phyloP scores from a whole-genome alignment of 1,140 invertebrate species.

The Lasioglossum baleicum region DNA sequence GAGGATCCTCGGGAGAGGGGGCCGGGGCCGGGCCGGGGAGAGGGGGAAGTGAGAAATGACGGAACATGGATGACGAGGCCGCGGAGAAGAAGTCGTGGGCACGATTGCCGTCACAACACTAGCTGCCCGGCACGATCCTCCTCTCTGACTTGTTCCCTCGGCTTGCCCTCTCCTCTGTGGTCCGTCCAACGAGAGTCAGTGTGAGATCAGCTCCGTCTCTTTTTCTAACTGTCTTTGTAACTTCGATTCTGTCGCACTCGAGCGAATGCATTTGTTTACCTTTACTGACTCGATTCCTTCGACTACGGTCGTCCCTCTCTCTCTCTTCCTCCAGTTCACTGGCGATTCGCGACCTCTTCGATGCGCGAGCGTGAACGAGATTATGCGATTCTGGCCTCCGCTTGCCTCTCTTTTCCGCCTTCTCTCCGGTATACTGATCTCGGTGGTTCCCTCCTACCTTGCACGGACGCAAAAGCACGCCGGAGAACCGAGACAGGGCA shows the following conservation, averaged over 20 bases:
- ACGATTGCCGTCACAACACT: constrained; percentile 75
- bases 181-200: neutral
- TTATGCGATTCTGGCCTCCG: constrained; percentile 27
- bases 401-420: constrained; percentile 57
- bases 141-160: constrained; percentile 52
- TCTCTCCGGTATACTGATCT: constrained; percentile 15
- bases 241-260: too few species aligned
- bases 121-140: constrained; percentile 61
- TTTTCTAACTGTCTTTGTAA: too few species aligned
- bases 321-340: too few species aligned
- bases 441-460: constrained; percentile 46
- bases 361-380: too few species aligned
- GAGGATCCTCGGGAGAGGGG: neutral
- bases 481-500: constrained; percentile 60
- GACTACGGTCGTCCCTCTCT: too few species aligned
- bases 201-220: neutral
- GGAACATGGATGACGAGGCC: constrained; percentile 51
- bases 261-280: too few species aligned
- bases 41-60: constrained; percentile 26
- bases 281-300: too few species aligned
- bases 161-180: constrained; percentile 13
- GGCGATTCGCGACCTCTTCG: too few species aligned
- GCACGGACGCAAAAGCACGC: constrained; percentile 56
- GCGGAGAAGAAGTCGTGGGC: constrained; percentile 65
- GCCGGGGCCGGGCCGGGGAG: neutral